Percentiles rank a stretch among this genome's conserved stretches.
Conservation (phyloP, 1,140 invertebrate species). For the Samia ricini region DNA sequence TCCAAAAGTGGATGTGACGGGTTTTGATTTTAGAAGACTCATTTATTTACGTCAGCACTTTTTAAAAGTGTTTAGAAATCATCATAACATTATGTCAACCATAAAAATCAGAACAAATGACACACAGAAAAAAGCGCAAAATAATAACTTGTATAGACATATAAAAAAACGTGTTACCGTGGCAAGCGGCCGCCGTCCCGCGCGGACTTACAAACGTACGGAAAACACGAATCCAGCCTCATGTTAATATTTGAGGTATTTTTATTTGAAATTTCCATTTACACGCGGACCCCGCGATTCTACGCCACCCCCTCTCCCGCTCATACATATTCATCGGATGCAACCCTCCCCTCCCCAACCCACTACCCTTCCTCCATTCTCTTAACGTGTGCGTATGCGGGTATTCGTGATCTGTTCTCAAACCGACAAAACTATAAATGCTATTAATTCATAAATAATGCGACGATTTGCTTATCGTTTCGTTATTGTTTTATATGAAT, state of each 20-base stretch:
- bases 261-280: constrained; percentile 77
- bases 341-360: too few species aligned
- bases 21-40: too few species aligned
- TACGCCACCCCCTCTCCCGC: too few species aligned
- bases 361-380: not conserved
- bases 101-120: constrained; percentile 9
- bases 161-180: constrained; percentile 50
- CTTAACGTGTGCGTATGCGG: constrained; percentile 12
- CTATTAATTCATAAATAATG: constrained; percentile 14
- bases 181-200: constrained; percentile 43
- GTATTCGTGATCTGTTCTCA: constrained; percentile 15
- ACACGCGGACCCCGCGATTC: constrained; percentile 44
- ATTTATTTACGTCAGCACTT: too few species aligned
- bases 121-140: too few species aligned
- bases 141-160: constrained; percentile 9
- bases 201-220: constrained; percentile 24
- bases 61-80: not conserved
- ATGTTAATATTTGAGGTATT: constrained; percentile 76
- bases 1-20: too few species aligned
- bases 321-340: constrained; percentile 78
- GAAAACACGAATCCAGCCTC: constrained; percentile 67
- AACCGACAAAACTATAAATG: constrained; percentile 24
- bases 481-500: constrained; percentile 9
- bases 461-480: constrained; percentile 17
- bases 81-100: constrained; percentile 3